Conservation (phyloP, 2,797 vertebrate genomes). For the Benthosema pterotum region DNA sequence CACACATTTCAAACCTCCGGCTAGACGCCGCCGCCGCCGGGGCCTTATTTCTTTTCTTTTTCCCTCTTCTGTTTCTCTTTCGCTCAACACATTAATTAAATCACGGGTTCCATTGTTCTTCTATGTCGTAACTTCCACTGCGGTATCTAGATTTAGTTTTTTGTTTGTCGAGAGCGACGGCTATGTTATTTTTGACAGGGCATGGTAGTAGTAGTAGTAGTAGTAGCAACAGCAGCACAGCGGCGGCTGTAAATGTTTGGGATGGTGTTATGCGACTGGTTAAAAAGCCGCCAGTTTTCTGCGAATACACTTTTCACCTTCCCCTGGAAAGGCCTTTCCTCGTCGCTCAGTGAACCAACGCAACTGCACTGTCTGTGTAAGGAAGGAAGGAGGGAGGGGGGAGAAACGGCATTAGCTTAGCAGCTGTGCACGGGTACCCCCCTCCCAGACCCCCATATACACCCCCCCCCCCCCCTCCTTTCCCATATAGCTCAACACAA, state of each 20-base stretch:
- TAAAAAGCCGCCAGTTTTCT: conserved; percentile 46
- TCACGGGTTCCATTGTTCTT: conserved; percentile 62
- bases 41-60: conserved; percentile 27
- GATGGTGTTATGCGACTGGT: background rate
- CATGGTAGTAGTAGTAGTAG: too few species aligned
- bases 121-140: conserved; percentile 3
- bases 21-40: conserved; percentile 30
- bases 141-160: conserved; percentile 53
- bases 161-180: conserved; percentile 27
- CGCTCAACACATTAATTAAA: conserved; percentile 51
- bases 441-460: conserved; percentile 28
- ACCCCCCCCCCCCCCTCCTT: conserved; percentile 25
- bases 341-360: conserved; percentile 52
- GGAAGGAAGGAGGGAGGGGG: too few species aligned
- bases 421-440: conserved; percentile 80
- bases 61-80: conserved; percentile 6
- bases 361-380: conserved; percentile 58
- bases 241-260: background rate
- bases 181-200: conserved; percentile 35
- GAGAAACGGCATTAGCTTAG: conserved; percentile 75
- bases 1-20: conserved; percentile 56
- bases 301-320: conserved; percentile 51
- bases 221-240: too few species aligned
- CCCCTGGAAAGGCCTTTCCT: conserved; percentile 48
- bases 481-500: conserved; percentile 81